Conservation (phyloP, 2,797 vertebrate genomes). For the Sebastes iracundus region DNA sequence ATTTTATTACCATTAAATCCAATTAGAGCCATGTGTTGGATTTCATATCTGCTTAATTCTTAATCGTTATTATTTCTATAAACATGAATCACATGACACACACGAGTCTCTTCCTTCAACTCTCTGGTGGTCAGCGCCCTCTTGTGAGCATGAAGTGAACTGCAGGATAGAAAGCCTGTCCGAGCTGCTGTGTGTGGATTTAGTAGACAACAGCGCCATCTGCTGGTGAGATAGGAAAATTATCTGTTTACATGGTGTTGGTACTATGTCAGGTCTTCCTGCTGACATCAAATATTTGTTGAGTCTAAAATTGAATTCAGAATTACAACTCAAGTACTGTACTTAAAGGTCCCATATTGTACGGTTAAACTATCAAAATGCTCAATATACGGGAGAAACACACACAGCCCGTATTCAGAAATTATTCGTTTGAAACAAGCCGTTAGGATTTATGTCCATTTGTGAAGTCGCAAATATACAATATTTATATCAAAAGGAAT, state of each 20-base stretch:
- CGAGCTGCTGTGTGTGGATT: not conserved
- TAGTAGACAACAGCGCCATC: constrained; percentile 32
- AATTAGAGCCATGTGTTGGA: not conserved
- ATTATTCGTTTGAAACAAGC: too few relatives aligned
- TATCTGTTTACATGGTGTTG: too few relatives aligned
- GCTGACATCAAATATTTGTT: not conserved
- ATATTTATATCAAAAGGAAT: too few relatives aligned
- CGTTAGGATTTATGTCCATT: too few relatives aligned
- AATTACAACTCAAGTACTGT: not conserved
- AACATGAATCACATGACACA: not conserved
- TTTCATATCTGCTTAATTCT: not conserved
- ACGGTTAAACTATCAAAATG: too few relatives aligned
- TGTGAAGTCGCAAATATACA: too few relatives aligned
- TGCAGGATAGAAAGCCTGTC: not conserved
- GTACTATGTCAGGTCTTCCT: not conserved
- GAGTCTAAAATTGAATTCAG: not conserved
- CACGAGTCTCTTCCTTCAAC: not conserved
- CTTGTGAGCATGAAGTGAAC: not conserved
- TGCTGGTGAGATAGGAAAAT: not conserved
- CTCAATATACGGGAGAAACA: too few relatives aligned
- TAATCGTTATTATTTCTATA: not conserved
- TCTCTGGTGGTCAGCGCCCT: constrained; percentile 18
- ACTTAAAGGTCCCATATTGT: too few relatives aligned
- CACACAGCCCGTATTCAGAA: too few relatives aligned
- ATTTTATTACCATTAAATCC: not conserved